A percentile compares a stretch with the other conserved stretches of the same genome.
These are phyloP conservation scores for Cylas formicarius DNA, from an alignment of 1,140 invertebrate genomes.

Conservation along the genomic window DNA sequence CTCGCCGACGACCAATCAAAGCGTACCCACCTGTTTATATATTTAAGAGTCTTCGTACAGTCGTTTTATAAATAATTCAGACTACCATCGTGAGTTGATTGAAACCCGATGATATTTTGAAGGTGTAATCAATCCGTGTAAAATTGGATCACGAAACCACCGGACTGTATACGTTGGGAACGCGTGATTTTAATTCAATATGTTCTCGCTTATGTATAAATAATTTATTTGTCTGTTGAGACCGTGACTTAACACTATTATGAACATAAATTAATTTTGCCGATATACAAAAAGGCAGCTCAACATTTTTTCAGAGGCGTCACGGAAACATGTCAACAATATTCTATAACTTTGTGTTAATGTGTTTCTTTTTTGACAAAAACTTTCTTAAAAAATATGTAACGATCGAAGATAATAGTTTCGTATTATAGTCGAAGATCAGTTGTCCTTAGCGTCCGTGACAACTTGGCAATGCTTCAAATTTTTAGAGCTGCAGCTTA, in stretches of 20 bases:
- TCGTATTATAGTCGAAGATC: too few species aligned
- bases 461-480: too few species aligned
- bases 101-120: slow-evolving; percentile 26
- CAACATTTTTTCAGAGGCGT: neutral
- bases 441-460: too few species aligned
- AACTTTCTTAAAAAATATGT: too few species aligned
- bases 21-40: slow-evolving; percentile 15
- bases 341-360: too few species aligned
- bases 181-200: slow-evolving; percentile 23
- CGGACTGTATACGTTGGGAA: neutral
- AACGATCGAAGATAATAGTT: too few species aligned
- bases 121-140: slow-evolving; percentile 23
- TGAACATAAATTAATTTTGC: slow-evolving; percentile 21
- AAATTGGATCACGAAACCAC: slow-evolving; percentile 27
- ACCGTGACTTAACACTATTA: slow-evolving; percentile 22
- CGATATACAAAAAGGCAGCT: neutral
- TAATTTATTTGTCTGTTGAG: slow-evolving; percentile 18
- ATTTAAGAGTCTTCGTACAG: slow-evolving; percentile 11
- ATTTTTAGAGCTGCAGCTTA: too few species aligned
- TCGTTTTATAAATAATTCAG: slow-evolving; percentile 17
- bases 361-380: too few species aligned
- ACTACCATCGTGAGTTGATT: slow-evolving; percentile 21
- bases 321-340: too few species aligned
- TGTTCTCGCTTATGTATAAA: slow-evolving; percentile 8
- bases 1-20: too few species aligned